Evolutionary conservation across 2,113 vertebrate species (phyloP), one percentile per base, ranked within the genome.

Genomic region (Otolemur garnettii): DNA sequence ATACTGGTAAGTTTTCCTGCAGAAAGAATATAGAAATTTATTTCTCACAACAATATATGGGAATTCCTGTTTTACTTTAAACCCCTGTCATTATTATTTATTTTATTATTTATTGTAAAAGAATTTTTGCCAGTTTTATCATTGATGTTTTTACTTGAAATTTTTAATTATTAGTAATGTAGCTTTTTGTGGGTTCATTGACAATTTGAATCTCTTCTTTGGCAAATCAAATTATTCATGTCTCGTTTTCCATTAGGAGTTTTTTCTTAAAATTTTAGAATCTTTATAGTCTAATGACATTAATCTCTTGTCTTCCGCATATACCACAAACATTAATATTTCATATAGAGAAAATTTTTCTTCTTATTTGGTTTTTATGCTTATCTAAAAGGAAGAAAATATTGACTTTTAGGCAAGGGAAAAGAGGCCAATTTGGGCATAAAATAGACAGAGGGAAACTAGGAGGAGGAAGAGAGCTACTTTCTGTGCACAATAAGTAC

Each of bases 251-350:
- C 1, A 18, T 72, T 87, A 26, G 38, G 22, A 62, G 28, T 35
- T 90, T 77, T 62, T 86, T 90, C 68, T 35, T 95, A 60, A 35
- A 10, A 24, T 82, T 82, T 33, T 66, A 82, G 5, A 88, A 78
- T 1, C 4, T 79, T 78, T 42, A 60, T 71, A 35, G 35, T 72
- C 35, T 59, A 50, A 95, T 82, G n/a, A 38, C 45, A 62, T 78
- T 66, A 66, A 35, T 66, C 33, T 50, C 35, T 66, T 75, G 2
- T 82, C 30, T 82, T 57, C 45, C 75, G 66, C 2, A 26, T 68
- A 75, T 71, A 9, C n/a, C 22, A 78, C 13, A 71, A 75, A 12
- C 6, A 75, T 57, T 83, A 42, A 19, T 24, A 22, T 71, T 90
- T 74, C 84, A 53, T 26, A 74, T 74, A 66, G 17, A 64, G 53